A percentile compares a stretch with the other conserved stretches of the same genome.
Evolutionary conservation across 2,888 invertebrate genomes (phyloP).

Genomic region (Meandrusa payeni): DNA sequence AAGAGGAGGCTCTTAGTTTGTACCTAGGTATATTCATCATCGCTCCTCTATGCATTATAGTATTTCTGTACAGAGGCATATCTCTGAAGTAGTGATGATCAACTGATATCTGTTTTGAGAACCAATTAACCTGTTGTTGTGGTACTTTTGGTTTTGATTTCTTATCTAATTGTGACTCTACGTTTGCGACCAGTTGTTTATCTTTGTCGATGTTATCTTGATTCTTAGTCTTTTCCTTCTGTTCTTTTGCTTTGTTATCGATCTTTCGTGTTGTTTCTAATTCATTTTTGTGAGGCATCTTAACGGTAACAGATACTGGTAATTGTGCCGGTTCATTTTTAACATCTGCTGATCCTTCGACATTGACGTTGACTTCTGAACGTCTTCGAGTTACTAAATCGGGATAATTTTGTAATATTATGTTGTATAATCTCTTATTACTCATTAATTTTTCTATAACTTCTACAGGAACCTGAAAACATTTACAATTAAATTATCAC

Average conservation of each 20-base stretch:
- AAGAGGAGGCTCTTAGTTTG: constrained; percentile 89
- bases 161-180: constrained; percentile 33
- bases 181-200: constrained; percentile 23
- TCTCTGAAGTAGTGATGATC: constrained; percentile 86
- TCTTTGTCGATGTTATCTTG: constrained; percentile 22
- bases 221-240: constrained; percentile 25
- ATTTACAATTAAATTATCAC: constrained; percentile 1
- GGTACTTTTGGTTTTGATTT: constrained; percentile 23
- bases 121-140: constrained; percentile 40
- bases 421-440: constrained; percentile 84
- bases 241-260: constrained; percentile 25
- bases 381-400: constrained; percentile 81
- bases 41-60: constrained; percentile 91
- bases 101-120: constrained; percentile 73
- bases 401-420: constrained; percentile 86
- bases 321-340: constrained; percentile 33
- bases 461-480: constrained; percentile 83
- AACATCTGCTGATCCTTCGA: constrained; percentile 34
- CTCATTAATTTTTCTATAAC: constrained; percentile 83
- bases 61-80: constrained; percentile 87
- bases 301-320: constrained; percentile 33
- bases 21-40: constrained; percentile 91
- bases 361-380: constrained; percentile 79
- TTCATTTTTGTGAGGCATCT: constrained; percentile 30
- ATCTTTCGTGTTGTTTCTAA: constrained; percentile 16